Evolutionary conservation across 2,888 invertebrate species (phyloP).

Genomic region (Volucella inflata): DNA sequence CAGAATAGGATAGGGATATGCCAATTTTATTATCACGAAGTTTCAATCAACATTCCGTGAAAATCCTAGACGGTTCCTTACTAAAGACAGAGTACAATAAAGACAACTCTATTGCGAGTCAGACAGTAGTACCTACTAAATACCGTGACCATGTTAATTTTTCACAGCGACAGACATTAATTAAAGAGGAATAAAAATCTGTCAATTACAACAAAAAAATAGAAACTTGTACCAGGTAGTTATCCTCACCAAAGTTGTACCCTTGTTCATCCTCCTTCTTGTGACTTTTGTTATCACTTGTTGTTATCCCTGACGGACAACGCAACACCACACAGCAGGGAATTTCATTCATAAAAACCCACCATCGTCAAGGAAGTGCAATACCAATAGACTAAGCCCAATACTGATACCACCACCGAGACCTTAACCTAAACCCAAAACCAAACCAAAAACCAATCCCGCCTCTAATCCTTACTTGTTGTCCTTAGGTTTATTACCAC

Average conservation of each 20-base stretch:
- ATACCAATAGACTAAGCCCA: background rate
- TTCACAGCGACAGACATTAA: constrained; percentile 49
- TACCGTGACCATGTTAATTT: constrained; percentile 11
- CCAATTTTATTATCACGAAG: no score
- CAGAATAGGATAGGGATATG: no score
- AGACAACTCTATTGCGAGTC: no score
- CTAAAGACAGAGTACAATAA: no score
- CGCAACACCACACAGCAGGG: constrained; percentile 76
- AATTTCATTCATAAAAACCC: constrained; percentile 77
- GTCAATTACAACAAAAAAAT: constrained; percentile 30
- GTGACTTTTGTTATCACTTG: constrained; percentile 64
- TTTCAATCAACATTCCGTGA: no score
- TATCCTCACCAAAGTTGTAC: background rate
- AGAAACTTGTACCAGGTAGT: constrained; percentile 39
- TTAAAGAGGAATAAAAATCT: constrained; percentile 26
- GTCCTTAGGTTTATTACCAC: constrained; percentile 49
- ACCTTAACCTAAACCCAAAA: no score
- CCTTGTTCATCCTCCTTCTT: constrained; percentile 16
- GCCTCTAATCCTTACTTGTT: constrained; percentile 44
- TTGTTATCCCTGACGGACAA: constrained; percentile 41
- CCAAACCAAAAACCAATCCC: constrained; percentile 18
- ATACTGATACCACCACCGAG: background rate
- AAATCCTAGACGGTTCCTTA: no score
- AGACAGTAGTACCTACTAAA: background rate
- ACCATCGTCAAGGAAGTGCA: constrained; percentile 39